phyloP scores from a whole-genome alignment of 2,888 invertebrate genomes.

The Harpalus rubripes region DNA sequence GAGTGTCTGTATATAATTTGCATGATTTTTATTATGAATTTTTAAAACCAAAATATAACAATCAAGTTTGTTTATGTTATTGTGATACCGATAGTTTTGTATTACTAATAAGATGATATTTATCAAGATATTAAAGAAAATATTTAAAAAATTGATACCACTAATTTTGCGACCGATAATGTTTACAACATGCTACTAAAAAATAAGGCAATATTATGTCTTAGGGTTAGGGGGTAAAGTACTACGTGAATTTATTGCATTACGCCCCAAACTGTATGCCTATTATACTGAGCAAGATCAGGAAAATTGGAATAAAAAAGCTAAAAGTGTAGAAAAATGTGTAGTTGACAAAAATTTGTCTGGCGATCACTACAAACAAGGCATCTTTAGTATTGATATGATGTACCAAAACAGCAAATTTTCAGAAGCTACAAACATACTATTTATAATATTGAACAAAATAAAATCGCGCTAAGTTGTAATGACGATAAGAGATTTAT shows the following conservation, averaged over 20 bases:
- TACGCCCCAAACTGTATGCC: too few species aligned
- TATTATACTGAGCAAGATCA: slow-evolving; percentile 14
- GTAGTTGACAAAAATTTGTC: slow-evolving; percentile 13
- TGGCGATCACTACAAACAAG: too few species aligned
- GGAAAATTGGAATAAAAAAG: slow-evolving; percentile 5
- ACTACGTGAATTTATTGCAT: too few species aligned
- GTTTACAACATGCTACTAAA: neutral
- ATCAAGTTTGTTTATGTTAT: neutral
- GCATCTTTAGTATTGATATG: neutral
- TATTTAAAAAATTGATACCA: slow-evolving; percentile 20
- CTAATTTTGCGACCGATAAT: slow-evolving; percentile 5
- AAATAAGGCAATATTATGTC: neutral
- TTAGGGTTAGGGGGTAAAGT: neutral
- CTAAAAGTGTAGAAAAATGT: slow-evolving; percentile 34
- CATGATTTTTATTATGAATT: slow-evolving; percentile 12
- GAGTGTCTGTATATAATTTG: too few species aligned
- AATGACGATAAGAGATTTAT: neutral
- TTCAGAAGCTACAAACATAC: neutral
- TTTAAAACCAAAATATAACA: slow-evolving; percentile 9
- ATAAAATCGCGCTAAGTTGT: neutral
- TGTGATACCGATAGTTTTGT: slow-evolving; percentile 32
- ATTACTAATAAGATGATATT: slow-evolving; percentile 26
- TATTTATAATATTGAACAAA: neutral
- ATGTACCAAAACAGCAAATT: neutral
- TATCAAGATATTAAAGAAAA: slow-evolving; percentile 13